Evolutionary conservation across 2,113 vertebrate species (phyloP), one percentile per base, ranked within the genome.

Genomic region (Sapayoa aenigma): DNA sequence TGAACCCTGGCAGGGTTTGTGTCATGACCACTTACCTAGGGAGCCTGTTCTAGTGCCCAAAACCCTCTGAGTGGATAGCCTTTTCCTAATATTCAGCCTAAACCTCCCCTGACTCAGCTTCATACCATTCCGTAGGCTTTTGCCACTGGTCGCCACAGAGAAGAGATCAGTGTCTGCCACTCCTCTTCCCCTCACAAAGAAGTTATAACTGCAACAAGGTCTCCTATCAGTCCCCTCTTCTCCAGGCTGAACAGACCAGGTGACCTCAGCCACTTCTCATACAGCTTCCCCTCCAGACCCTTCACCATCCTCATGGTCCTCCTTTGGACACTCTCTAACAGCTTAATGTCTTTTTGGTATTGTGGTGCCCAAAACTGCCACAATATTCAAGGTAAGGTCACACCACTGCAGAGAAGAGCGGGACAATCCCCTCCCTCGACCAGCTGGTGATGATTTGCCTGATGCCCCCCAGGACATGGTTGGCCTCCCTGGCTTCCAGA

Each of bases 371-470:
- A 60, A 6, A 60, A 15, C 9, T 53, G 10, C 5, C 35, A 22
- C 14, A 52, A 33, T 7, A 44, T 33, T 37, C 0, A 1, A 68
- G n/a, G 13, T 10, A 53, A 75, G 30, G 30, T 24, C 0, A 0
- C 2, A 3, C 2, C 44, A 74, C 19, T 0, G 0, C 53, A 47
- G 62, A 31, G 39, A 39, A 53, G 39, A 62, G 39, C 3, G 1
- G 53, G 39, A 59, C 20, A 62, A 31, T 60, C 28, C 16, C 37
- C 8, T 62, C 30, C 47, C 25, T 55, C n/a, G 20, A 11, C 71
- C 0, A 0, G 13, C 39, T 62, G 65, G 35, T 0, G 1, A 16
- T 39, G 63, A 55, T 41, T 41, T 22, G 3, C n/a, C 47, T 62
- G 47, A 1, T n/a, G 39, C 5, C 4, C 18, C 20, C 24, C 19